A percentile compares a stretch with the other conserved stretches of the same genome.
These are phyloP conservation scores for Psilanteris sp. DNA, from an alignment of 1,140 invertebrate genomes.

Conservation along the genomic window DNA sequence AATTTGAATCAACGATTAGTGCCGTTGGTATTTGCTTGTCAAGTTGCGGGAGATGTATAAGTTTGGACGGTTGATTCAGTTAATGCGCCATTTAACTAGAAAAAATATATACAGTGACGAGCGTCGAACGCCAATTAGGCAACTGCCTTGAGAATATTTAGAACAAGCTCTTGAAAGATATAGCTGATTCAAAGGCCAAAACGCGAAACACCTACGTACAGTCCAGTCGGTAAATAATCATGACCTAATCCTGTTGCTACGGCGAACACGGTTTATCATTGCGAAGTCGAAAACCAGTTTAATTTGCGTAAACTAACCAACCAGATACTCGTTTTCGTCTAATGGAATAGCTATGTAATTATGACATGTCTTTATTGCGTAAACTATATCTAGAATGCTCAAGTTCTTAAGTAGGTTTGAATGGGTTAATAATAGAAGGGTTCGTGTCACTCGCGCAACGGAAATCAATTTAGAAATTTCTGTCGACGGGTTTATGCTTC, in stretches of 20 bases:
- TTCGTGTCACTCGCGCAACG: neutral
- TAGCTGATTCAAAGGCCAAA: slow-evolving; percentile 32
- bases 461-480: slow-evolving; percentile 3
- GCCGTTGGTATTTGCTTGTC: neutral
- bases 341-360: slow-evolving; percentile 50
- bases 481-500: neutral
- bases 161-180: slow-evolving; percentile 12
- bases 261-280: slow-evolving; percentile 11
- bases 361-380: slow-evolving; percentile 23
- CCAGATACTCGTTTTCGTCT: slow-evolving; percentile 26
- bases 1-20: slow-evolving; percentile 15
- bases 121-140: slow-evolving; percentile 41
- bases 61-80: neutral
- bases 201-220: slow-evolving; percentile 35
- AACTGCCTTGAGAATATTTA: slow-evolving; percentile 35
- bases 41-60: neutral
- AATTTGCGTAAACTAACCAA: slow-evolving; percentile 39
- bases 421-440: slow-evolving; percentile 5
- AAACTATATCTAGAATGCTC: slow-evolving; percentile 19
- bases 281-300: slow-evolving; percentile 40
- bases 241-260: slow-evolving; percentile 45
- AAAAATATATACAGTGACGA: slow-evolving; percentile 28
- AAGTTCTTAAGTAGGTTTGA: slow-evolving; percentile 36
- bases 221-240: slow-evolving; percentile 48
- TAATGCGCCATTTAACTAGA: slow-evolving; percentile 9